Percentiles rank a stretch among this genome's conserved stretches.
Evolutionary conservation across 2,888 invertebrate species (phyloP).

Genomic region (Chaetoderma sp.): DNA sequence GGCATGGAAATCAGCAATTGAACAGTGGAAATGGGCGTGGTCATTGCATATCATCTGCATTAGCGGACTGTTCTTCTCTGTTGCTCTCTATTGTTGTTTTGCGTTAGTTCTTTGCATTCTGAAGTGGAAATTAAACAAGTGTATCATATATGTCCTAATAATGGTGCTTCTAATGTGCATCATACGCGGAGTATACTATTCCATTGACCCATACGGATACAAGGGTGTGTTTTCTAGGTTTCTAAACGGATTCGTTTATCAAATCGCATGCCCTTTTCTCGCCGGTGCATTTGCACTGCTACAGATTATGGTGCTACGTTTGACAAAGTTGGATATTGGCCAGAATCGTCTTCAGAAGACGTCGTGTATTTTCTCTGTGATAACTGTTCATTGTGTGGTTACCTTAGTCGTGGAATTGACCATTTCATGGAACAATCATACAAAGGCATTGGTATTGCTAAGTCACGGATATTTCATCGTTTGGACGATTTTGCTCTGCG

Average conservation of each 20-base stretch:
- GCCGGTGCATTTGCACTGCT: constrained; percentile 74
- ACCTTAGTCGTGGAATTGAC: constrained; percentile 70
- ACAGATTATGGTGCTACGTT: constrained; percentile 74
- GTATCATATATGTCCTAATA: constrained; percentile 74
- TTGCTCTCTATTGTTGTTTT: constrained; percentile 74
- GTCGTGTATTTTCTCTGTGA: constrained; percentile 53
- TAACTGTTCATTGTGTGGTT: constrained; percentile 73
- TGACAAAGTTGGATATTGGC: constrained; percentile 73
- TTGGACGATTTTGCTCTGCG: constrained; percentile 73
- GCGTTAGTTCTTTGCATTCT: constrained; percentile 74
- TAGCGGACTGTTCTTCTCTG: constrained; percentile 73
- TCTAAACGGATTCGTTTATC: constrained; percentile 73
- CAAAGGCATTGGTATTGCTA: constrained; percentile 59
- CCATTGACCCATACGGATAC: constrained; percentile 75
- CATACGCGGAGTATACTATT: constrained; percentile 72
- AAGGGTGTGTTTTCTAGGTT: constrained; percentile 72
- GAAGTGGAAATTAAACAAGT: constrained; percentile 69
- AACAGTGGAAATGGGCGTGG: constrained; percentile 72
- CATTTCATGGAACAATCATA: constrained; percentile 63
- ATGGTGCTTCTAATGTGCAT: constrained; percentile 73
- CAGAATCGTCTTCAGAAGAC: constrained; percentile 72
- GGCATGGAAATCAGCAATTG: constrained; percentile 59
- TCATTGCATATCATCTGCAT: constrained; percentile 74
- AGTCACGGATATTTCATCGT: constrained; percentile 73
- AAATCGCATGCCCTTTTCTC: constrained; percentile 74